Conservation (phyloP, 1,140 invertebrate species). For the Tigriopus japonicus region DNA sequence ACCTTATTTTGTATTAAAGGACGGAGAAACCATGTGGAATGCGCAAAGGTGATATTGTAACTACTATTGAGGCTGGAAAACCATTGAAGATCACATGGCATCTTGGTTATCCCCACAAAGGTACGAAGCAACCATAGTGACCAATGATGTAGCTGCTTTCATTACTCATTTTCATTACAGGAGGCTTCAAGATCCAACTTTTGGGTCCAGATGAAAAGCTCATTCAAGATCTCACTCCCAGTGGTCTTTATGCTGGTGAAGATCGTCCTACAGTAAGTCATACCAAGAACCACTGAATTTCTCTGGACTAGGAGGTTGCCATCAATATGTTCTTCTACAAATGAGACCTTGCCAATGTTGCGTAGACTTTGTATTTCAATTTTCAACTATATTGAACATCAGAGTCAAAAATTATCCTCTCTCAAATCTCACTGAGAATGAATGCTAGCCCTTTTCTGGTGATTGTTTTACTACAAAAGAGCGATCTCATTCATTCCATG, state of each 20-base stretch:
- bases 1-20: background rate
- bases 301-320: too few relatives aligned
- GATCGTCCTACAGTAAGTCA: too few relatives aligned
- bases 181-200: background rate
- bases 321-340: too few relatives aligned
- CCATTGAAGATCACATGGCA: constrained; percentile 81
- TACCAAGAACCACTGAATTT: too few relatives aligned
- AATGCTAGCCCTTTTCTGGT: too few relatives aligned
- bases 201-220: background rate
- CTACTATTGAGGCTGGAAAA: constrained; percentile 54
- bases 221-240: background rate
- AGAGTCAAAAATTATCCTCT: too few relatives aligned
- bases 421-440: too few relatives aligned
- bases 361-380: too few relatives aligned
- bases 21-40: constrained; percentile 82
- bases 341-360: too few relatives aligned
- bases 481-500: too few relatives aligned
- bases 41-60: constrained; percentile 69
- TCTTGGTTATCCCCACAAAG: constrained; percentile 73
- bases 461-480: too few relatives aligned
- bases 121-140: background rate
- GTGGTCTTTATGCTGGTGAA: background rate
- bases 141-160: background rate
- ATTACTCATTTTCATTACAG: background rate
- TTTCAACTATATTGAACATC: too few relatives aligned